phyloP scores from a whole-genome alignment of 1,140 invertebrate species.

The Ceratosolen solmsi region DNA sequence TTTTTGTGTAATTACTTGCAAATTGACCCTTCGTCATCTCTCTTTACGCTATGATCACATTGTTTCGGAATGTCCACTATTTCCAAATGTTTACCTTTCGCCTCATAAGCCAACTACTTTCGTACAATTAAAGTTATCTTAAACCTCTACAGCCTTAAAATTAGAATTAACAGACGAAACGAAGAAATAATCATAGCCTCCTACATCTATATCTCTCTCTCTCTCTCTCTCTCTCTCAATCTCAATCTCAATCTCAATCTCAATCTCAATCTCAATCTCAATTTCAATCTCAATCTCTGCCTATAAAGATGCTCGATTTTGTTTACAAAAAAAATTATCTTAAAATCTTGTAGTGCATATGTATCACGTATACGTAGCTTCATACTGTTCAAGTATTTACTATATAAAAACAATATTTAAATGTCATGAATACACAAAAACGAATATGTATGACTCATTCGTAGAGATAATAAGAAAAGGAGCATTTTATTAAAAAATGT shows the following conservation, averaged over 20 bases:
- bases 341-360: not conserved
- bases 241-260: too few relatives aligned
- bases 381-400: not conserved
- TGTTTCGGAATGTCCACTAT: conserved; percentile 13
- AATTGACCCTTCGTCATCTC: not conserved
- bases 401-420: conserved; percentile 3
- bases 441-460: not conserved
- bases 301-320: too few relatives aligned
- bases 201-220: too few relatives aligned
- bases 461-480: conserved; percentile 14
- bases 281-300: too few relatives aligned
- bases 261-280: too few relatives aligned
- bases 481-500: conserved; percentile 16
- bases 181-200: too few relatives aligned
- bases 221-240: too few relatives aligned
- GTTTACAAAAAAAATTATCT: too few relatives aligned
- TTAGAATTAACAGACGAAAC: too few relatives aligned
- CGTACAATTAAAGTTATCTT: too few relatives aligned
- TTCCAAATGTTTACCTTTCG: not conserved
- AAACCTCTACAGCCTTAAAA: too few relatives aligned
- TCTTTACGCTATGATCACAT: not conserved
- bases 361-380: not conserved
- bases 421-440: not conserved
- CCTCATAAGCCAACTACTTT: too few relatives aligned
- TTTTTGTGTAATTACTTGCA: not conserved